Evolutionary conservation across 2,888 invertebrate species (phyloP), one percentile per base, ranked within the genome.

Genomic region (Chelonus formosanus): DNA sequence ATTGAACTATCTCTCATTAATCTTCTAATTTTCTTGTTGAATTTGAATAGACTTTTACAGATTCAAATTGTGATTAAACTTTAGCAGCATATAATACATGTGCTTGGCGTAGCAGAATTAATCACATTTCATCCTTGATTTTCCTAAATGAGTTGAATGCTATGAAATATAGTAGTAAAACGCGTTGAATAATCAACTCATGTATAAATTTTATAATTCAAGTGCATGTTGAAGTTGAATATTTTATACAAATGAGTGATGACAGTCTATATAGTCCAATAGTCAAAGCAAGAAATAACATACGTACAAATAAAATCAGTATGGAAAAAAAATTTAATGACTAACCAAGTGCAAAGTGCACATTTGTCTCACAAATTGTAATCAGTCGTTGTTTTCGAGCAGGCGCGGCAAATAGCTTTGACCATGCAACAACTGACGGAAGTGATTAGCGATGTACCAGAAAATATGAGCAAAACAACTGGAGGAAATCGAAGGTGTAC

Each of bases 401-500:
- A 80, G 80, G 78, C 77, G 31, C 63, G 70, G 43, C 74, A 78
- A 55, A 71, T 76, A 57, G 77, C 78, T 4, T 73, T 71, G 20
- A 75, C 75, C 43, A 75, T 78, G 74, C 76, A 76, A 40, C 40
- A 40, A 65, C 69, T 80, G 70, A 74, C 74, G 69, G 75, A 75
- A 68, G 74, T 78, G 52, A 74, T 76, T 67, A 75, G 67, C 44
- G 45, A 54, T 32, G 34, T 34, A 52, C 52, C 52, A 8, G n/a
- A 32, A n/a, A 7, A 44, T 53, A 31, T 20, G 6, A 60, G 7
- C 31, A 43, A 5, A 31, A 53, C 5, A 32, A 52, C 8, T 8
- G 48, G 48, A 48, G 10, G 10, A 10, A 31, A 10, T 48, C 5
- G 44, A 44, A 44, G 8, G 7, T 3, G 44, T 8, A 20, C 10